Evolutionary conservation across 2,797 vertebrate genomes (phyloP).

Genomic region (Sebastes minor): DNA sequence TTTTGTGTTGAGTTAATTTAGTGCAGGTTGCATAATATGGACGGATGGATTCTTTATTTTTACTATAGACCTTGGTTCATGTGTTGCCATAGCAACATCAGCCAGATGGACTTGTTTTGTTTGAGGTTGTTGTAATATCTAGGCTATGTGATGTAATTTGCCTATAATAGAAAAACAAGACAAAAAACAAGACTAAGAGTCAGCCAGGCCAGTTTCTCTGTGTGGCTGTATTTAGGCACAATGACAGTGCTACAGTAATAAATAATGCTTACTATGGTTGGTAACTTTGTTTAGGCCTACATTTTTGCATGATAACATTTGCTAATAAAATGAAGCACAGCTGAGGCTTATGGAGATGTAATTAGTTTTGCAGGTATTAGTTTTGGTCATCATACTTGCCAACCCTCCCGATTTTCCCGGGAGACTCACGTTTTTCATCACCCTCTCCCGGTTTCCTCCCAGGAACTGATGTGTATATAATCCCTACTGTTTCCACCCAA

Average conservation of each 20-base stretch:
- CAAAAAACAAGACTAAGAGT: not conserved
- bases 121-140: not conserved
- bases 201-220: not conserved
- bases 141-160: not conserved
- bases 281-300: not conserved
- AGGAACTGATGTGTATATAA: too few relatives aligned
- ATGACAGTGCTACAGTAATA: not conserved
- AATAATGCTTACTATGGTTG: not conserved
- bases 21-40: not conserved
- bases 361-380: not conserved
- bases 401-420: too few relatives aligned
- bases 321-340: not conserved
- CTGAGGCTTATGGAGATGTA: not conserved
- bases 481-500: too few relatives aligned
- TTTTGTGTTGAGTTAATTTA: constrained; percentile 8
- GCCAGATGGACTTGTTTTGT: not conserved
- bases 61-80: not conserved
- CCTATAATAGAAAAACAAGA: not conserved
- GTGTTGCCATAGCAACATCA: constrained; percentile 4
- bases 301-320: not conserved
- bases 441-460: too few relatives aligned
- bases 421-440: too few relatives aligned
- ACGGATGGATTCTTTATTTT: not conserved
- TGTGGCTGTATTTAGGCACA: not conserved
- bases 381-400: not conserved